Base-by-base conservation (phyloP, 2,797 vertebrate genomes). In the Sebastes matsubarae region DNA sequence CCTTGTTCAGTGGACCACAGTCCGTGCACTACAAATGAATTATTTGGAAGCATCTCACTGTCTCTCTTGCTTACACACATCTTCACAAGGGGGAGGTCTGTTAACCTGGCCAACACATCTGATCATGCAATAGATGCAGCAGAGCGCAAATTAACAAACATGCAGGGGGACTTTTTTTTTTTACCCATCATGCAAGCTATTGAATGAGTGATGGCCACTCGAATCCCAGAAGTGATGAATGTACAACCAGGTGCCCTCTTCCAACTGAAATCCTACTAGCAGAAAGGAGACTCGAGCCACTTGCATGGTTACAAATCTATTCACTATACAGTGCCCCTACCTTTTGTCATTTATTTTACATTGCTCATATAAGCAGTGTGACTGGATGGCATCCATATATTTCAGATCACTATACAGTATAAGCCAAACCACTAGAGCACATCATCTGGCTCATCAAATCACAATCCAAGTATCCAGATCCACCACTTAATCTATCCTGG, bases 391-490 rank as follows among this genome's bases (percentile, higher is more conserved):
- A 59, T 75, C 24, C 77, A 81, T 75, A 71, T 10, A 58, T 54
- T 82, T 83, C 63, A 72, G 66, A 87, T 87, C 82, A 72, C 59
- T 42, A 29, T 30, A 54, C 18, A n/a, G 50, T 54, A 59, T 36
- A 78, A 75, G 75, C 74, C 75, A 82, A 74, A 80, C 64, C 66
- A 87, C 80, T 72, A 75, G 84, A 83, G 69, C 9, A 72, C 72
- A 88, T 89, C 79, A 80, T 90, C 77, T 87, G 79, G 83, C 69
- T 88, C 86, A 85, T 89, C 86, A 90, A 87, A 85, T 79, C 65
- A 69, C 76, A 83, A 78, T 87, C 65, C 66, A 79, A 85, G 73
- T 60, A 72, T 87, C 76, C 82, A 73, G 70, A 85, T 74, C 70
- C 65, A 77, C 54, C 68, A 68, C 69, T 75, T 81, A 73, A 88